These are phyloP conservation scores for Pseudomugil gertrudae DNA, from an alignment of 2,797 vertebrate genomes.

Conservation along the genomic window DNA sequence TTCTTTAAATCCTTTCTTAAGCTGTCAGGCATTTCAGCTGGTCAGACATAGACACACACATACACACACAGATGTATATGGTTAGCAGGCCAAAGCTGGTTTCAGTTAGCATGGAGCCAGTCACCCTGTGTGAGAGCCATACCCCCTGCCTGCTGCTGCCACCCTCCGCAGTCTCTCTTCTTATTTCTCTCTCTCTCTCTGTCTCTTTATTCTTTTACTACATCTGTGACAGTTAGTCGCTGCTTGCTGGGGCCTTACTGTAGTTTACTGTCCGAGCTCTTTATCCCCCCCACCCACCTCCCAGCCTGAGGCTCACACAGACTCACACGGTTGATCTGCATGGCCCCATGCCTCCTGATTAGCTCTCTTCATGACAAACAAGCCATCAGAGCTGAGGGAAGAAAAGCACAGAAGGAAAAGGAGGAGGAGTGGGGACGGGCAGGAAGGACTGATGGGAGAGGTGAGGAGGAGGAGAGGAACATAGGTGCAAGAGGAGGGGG, in stretches of 20 bases:
- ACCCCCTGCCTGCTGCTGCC: slow-evolving; percentile 77
- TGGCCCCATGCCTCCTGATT: slow-evolving; percentile 75
- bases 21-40: slow-evolving; percentile 69
- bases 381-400: slow-evolving; percentile 78
- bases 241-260: slow-evolving; percentile 12
- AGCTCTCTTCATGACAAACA: slow-evolving; percentile 79
- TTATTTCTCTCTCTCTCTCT: slow-evolving; percentile 41
- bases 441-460: slow-evolving; percentile 52
- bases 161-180: slow-evolving; percentile 66
- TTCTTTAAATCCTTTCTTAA: slow-evolving; percentile 66
- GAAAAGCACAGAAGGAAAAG: slow-evolving; percentile 17
- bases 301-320: slow-evolving; percentile 5
- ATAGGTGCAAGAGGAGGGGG: slow-evolving; percentile 43
- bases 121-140: slow-evolving; percentile 92
- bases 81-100: slow-evolving; percentile 77
- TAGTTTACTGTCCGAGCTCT: slow-evolving; percentile 34
- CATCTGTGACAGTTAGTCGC: slow-evolving; percentile 50
- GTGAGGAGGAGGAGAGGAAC: slow-evolving; percentile 51
- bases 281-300: not conserved
- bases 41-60: slow-evolving; percentile 64
- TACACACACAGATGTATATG: slow-evolving; percentile 70
- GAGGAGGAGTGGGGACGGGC: slow-evolving; percentile 47
- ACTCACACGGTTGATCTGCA: slow-evolving; percentile 48
- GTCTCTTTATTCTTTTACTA: slow-evolving; percentile 44
- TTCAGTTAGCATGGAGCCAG: slow-evolving; percentile 93